Evolutionary conservation across 2,113 vertebrate species (phyloP).

Genomic region (Ceyx margarethae): DNA sequence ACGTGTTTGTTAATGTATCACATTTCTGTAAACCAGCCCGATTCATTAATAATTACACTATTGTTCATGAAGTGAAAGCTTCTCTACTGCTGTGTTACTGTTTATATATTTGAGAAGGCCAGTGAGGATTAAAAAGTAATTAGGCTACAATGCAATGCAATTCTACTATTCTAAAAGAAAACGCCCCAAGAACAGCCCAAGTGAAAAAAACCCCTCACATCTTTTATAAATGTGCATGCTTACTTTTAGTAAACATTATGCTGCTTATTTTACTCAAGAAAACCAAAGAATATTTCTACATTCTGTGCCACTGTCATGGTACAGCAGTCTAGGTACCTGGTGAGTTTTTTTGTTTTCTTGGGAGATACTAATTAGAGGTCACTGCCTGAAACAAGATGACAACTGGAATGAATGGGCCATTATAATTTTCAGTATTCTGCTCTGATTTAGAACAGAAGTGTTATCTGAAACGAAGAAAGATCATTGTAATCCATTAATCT

Average conservation of each 20-base stretch:
- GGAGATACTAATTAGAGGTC: not conserved
- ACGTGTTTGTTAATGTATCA: not conserved
- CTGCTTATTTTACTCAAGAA: not conserved
- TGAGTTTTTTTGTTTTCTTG: not conserved
- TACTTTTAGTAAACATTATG: not conserved
- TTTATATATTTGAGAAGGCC: not conserved
- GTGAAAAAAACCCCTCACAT: not conserved
- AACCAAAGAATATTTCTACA: not conserved
- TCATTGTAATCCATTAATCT: not conserved
- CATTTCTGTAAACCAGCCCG: not conserved
- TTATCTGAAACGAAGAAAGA: not conserved
- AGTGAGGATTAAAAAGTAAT: not conserved
- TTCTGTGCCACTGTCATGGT: not conserved
- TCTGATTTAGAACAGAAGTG: not conserved
- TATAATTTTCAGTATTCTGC: not conserved
- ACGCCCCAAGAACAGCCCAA: not conserved
- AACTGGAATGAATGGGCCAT: not conserved
- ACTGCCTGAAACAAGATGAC: not conserved
- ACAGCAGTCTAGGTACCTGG: not conserved
- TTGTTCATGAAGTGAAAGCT: not conserved
- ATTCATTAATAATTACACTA: conserved; percentile 4
- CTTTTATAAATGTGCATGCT: not conserved
- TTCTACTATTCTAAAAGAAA: not conserved
- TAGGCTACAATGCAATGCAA: not conserved
- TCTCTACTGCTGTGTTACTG: not conserved